These are phyloP conservation scores for Meleagris gallopavo DNA, from an alignment of 2,113 vertebrate genomes.

Conservation along the genomic window DNA sequence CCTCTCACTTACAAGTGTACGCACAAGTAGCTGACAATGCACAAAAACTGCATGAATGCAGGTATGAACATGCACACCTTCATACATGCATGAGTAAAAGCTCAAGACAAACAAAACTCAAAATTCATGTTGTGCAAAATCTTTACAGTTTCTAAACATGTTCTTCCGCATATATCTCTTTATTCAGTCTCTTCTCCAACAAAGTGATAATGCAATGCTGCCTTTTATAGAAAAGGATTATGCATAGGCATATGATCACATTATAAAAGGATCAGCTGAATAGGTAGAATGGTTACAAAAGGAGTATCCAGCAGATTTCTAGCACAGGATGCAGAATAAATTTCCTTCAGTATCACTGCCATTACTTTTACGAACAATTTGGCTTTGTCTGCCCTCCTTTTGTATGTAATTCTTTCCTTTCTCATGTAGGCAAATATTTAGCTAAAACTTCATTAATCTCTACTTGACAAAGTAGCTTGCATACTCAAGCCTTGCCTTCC, in stretches of 20 bases:
- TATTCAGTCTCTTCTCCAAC: not conserved
- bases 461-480: not conserved
- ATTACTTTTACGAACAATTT: conserved; percentile 48
- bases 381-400: conserved; percentile 29
- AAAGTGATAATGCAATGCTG: fast-evolving
- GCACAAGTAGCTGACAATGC: not conserved
- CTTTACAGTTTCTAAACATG: not conserved
- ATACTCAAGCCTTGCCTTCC: not conserved
- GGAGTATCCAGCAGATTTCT: not conserved
- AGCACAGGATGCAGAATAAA: not conserved
- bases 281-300: not conserved
- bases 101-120: not conserved
- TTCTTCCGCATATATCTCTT: not conserved
- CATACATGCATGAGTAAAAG: fast-evolving
- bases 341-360: not conserved
- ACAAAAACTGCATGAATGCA: fast-evolving
- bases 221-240: not conserved
- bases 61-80: not conserved
- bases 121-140: not conserved
- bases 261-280: not conserved
- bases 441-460: not conserved
- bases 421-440: not conserved
- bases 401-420: not conserved
- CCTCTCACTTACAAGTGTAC: fast-evolving
- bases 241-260: not conserved